Base-by-base conservation (phyloP, 2,113 vertebrate species). In the Heterocephalus glaber region DNA sequence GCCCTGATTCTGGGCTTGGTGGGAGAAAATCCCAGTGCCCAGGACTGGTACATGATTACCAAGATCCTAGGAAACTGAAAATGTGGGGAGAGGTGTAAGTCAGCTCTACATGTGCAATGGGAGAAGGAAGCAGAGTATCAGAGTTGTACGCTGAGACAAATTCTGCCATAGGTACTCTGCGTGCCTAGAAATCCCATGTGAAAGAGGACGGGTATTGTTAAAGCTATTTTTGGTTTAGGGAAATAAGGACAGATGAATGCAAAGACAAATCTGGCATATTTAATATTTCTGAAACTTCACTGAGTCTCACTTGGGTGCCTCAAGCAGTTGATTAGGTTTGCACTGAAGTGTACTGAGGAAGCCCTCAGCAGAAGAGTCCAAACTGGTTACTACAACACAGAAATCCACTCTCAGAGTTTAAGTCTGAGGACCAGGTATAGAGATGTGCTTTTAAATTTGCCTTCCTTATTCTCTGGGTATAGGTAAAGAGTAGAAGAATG, bases 231-330 rank as follows among this genome's bases (percentile, higher is more conserved):
- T 83, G 77, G 41, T 4, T 90, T 49, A 84, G 16, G 35, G 60
- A 33, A 83, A 74, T 52, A 82, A 92, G 38, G 28, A 84, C 16
- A 52, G 68, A 54, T 33, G 94, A 93, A 68, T 58, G 1, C 16
- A 89, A 7, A 92, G 56, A 35, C 24, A 41, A 91, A 44, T 74
- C 83, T 33, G 54, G 26, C 38, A 61, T 80, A 66, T 47, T 79
- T 85, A 80, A 30, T 92, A 97, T 83, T 86, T 89, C 28, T 89
- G 35, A 86, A 66, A 58, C 76, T 92, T 92, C 84, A 35, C 49
- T 85, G 65, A 86, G 19, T 41, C 89, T 85, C 17, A 14, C 16
- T 85, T 49, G 66, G 60, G 28, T 87, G 54, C 38, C 38, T 60
- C 60, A 95, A 77, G 38, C 38, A 7, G 33, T 63, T 93, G 63